Evolutionary conservation across 2,888 invertebrate species (phyloP), one percentile per base, ranked within the genome.

Genomic region (Lepidocyrtinus sp.): DNA sequence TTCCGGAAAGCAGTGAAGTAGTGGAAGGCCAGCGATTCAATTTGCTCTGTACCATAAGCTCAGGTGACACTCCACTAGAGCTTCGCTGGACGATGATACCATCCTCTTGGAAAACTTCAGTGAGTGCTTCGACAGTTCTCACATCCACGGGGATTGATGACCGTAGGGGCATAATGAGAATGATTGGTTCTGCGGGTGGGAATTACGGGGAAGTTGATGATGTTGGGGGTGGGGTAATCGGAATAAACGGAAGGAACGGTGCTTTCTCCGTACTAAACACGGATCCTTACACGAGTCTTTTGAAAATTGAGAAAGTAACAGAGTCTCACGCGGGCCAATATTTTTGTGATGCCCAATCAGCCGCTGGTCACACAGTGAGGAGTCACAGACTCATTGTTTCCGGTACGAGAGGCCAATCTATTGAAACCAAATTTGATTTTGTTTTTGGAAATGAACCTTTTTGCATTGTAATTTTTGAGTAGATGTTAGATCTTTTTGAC

Each of bases 231-330:
- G 74, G 46, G 26, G 24, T 24, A 7, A 36, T 21, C 24, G 72
- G 27, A 26, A 45, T 25, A 25, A 62, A 26, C 21, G 63, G 46
- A 45, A 73, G 15, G 46, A 71, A 46, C 22, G 46, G 71, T 21
- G 87, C 83, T n/a, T 86, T 86, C 81, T 84, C 80, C 45, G 84
- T 85, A 26, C 73, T 84, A 61, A 85, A 84, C 61, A 85, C 86
- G 76, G 94, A 94, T 91, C 91, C 92, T 88, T 94, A 93, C 90
- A 87, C 85, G 26, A 83, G 83, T 71, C 80, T 86, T 9, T 74
- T 87, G 63, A 84, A 83, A 72, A 86, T 87, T 75, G 76, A 83
- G 12, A 80, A 82, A 1, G 89, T 89, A 2, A 89, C 89, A 17
- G 88, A 88, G 74, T 87, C 88, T 61, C 84, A 85, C 69, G 82